Conservation (phyloP, 2,888 invertebrate species). For the Dryobotodes eremita region DNA sequence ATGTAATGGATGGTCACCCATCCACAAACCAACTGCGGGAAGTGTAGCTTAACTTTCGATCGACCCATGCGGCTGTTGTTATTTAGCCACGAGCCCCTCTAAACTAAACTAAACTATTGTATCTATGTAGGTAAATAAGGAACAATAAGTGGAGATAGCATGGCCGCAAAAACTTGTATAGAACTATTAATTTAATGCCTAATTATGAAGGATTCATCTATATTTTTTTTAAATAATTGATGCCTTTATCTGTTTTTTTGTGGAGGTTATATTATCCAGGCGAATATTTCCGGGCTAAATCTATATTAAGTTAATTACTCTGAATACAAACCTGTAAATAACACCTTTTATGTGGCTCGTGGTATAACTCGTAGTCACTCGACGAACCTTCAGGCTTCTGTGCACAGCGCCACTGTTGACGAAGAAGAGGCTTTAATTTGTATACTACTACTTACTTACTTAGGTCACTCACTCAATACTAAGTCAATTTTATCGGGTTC, state of each 20-base stretch:
- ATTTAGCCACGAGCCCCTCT: background rate
- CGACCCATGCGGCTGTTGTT: no score
- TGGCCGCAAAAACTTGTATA: background rate
- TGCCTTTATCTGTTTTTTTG: background rate
- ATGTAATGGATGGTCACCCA: background rate
- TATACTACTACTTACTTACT: no score
- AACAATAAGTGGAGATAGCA: background rate
- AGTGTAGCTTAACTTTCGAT: no score
- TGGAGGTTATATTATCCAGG: no score
- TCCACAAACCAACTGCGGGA: no score
- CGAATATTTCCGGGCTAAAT: no score
- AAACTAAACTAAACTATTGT: background rate
- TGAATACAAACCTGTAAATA: constrained; percentile 83
- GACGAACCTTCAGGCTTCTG: constrained; percentile 87
- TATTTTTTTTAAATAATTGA: background rate
- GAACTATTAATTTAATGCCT: background rate
- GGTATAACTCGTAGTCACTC: constrained; percentile 88
- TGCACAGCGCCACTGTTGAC: constrained; percentile 84
- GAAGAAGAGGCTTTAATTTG: constrained; percentile 22
- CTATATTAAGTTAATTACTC: background rate
- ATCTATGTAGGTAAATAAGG: background rate
- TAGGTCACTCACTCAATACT: background rate
- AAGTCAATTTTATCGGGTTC: background rate
- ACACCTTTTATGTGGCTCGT: constrained; percentile 88
- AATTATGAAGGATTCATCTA: background rate